Conservation (phyloP, 2,888 invertebrate genomes). For the Drosophila mimetica region DNA sequence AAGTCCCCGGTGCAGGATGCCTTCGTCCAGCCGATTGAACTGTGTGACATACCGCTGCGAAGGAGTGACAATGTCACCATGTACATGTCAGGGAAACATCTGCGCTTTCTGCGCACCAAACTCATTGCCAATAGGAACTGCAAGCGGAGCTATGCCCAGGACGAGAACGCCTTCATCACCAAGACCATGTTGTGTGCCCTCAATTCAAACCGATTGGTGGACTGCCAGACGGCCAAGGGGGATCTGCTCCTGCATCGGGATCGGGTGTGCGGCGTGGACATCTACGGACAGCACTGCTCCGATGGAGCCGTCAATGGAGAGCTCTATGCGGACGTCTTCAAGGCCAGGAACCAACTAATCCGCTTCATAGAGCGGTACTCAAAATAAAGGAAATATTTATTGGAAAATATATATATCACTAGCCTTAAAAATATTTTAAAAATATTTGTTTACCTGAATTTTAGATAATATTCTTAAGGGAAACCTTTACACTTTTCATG, state of each 20-base stretch:
- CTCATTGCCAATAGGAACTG: slow-evolving; percentile 43
- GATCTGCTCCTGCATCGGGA: slow-evolving; percentile 41
- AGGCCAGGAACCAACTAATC: slow-evolving; percentile 22
- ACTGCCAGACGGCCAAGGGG: slow-evolving; percentile 48
- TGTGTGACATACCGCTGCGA: slow-evolving; percentile 27
- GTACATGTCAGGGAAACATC: slow-evolving; percentile 32
- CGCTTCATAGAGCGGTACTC: background rate
- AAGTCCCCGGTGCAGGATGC: background rate
- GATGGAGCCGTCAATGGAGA: slow-evolving; percentile 42
- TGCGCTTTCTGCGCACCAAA: slow-evolving; percentile 39
- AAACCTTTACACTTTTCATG: too few species aligned
- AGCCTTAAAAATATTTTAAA: too few species aligned
- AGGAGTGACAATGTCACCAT: slow-evolving; percentile 39
- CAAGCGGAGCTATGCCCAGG: slow-evolving; percentile 44
- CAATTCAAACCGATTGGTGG: slow-evolving; percentile 33
- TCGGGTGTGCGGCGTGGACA: slow-evolving; percentile 53
- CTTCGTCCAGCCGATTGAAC: slow-evolving; percentile 22
- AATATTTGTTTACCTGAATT: too few species aligned
- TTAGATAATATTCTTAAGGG: too few species aligned
- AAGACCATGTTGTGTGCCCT: slow-evolving; percentile 45
- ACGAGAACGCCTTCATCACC: slow-evolving; percentile 45
- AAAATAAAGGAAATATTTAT: background rate
- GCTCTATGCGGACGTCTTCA: slow-evolving; percentile 52
- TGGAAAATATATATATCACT: background rate
- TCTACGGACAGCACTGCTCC: slow-evolving; percentile 47